Evolutionary conservation across 2,113 vertebrate species (phyloP).

Genomic region (Neotoma lepida): DNA sequence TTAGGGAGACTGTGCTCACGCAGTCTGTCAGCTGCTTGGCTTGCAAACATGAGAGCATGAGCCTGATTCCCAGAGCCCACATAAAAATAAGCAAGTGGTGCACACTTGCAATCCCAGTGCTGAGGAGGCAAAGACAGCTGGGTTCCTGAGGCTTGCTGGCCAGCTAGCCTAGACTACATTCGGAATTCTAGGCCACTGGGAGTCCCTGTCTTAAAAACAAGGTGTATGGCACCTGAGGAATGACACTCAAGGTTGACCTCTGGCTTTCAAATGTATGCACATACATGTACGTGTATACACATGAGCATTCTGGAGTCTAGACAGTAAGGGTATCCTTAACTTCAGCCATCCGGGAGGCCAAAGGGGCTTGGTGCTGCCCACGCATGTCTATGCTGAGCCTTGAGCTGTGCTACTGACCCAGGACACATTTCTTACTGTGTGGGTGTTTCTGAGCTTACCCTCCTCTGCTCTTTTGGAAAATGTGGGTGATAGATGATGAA

Average conservation of each 20-base stretch:
- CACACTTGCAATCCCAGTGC: neutral
- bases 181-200: neutral
- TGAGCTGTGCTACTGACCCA: neutral
- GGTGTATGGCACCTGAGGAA: neutral
- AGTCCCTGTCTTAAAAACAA: neutral
- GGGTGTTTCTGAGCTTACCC: neutral
- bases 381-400: fast-evolving
- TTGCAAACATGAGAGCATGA: neutral
- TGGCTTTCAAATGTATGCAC: neutral
- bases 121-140: neutral
- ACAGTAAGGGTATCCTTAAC: too few species aligned
- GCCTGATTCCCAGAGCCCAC: neutral
- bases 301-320: neutral
- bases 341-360: neutral
- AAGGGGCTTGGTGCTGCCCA: fast-evolving
- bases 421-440: neutral
- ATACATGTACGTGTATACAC: too few species aligned
- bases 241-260: neutral
- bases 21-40: neutral
- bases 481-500: neutral
- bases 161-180: neutral
- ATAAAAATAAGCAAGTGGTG: neutral
- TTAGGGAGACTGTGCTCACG: neutral
- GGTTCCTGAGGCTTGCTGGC: neutral
- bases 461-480: neutral